These are phyloP conservation scores for Triplophysa dalaica DNA, from an alignment of 2,113 vertebrate species.

Conservation along the genomic window DNA sequence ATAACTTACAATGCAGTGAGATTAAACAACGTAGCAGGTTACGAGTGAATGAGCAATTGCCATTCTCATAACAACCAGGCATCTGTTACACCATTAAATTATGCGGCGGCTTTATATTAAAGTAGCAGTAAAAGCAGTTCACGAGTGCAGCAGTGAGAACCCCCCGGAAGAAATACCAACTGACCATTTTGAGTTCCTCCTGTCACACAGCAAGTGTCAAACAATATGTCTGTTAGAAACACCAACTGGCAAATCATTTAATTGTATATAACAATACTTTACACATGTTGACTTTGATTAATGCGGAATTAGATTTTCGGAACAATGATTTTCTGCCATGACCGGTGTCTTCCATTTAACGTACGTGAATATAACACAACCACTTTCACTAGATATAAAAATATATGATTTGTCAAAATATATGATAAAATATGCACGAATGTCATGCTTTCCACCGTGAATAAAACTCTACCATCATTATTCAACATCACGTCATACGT, in stretches of 20 bases:
- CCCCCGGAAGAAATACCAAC: conserved; percentile 30
- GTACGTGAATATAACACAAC: too few relatives aligned
- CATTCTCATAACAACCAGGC: background rate
- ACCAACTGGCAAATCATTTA: background rate
- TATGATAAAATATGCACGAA: background rate
- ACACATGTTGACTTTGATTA: background rate
- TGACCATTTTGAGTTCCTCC: background rate
- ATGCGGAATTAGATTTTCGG: too few relatives aligned
- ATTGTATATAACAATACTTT: background rate
- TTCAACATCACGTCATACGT: conserved; percentile 41
- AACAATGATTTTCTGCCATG: too few relatives aligned
- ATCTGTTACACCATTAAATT: background rate
- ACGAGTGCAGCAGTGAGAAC: background rate
- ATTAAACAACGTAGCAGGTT: conserved; percentile 3
- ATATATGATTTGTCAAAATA: background rate
- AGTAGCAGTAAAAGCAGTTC: background rate
- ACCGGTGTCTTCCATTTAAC: too few relatives aligned
- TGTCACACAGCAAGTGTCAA: background rate
- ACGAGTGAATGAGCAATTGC: background rate
- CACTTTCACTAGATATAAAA: background rate
- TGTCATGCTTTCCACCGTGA: background rate
- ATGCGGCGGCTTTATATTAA: background rate
- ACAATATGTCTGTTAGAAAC: background rate
- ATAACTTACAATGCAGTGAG: background rate
- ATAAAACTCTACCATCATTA: background rate